phyloP scores from a whole-genome alignment of 2,797 vertebrate species.

The Carapus acus region DNA sequence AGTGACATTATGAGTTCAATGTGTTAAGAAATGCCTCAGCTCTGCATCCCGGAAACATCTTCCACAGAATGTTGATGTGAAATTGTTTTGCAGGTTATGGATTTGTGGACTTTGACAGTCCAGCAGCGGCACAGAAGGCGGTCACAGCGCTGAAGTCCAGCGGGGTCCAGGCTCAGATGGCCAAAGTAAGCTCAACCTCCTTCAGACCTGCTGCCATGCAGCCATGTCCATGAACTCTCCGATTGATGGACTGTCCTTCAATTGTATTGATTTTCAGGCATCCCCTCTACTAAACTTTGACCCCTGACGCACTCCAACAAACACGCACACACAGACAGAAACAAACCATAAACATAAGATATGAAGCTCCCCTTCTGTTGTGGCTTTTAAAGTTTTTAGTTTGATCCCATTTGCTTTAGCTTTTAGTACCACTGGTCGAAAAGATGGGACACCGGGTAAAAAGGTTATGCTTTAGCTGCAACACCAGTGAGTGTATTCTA shows the following conservation, averaged over 20 bases:
- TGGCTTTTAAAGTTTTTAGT: constrained; percentile 24
- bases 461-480: no score
- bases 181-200: constrained; percentile 76
- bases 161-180: constrained; percentile 94
- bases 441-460: no score
- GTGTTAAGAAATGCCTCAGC: no score
- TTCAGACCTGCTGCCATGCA: not conserved
- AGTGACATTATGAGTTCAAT: no score
- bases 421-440: no score
- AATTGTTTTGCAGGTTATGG: constrained; percentile 78
- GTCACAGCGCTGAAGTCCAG: constrained; percentile 89
- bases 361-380: not conserved
- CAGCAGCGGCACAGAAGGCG: constrained; percentile 89
- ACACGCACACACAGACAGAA: not conserved
- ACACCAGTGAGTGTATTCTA: no score
- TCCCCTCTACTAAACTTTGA: constrained; percentile 20
- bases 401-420: no score
- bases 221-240: no score
- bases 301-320: constrained; percentile 1
- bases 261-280: constrained; percentile 14
- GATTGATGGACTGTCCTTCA: not conserved
- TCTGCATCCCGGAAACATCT: no score
- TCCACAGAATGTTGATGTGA: no score
- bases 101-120: constrained; percentile 94
- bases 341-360: no score